Percentiles rank a stretch among this genome's conserved stretches.
Evolutionary conservation across 1,140 invertebrate species (phyloP).

Genomic region (Ips nitidus): DNA sequence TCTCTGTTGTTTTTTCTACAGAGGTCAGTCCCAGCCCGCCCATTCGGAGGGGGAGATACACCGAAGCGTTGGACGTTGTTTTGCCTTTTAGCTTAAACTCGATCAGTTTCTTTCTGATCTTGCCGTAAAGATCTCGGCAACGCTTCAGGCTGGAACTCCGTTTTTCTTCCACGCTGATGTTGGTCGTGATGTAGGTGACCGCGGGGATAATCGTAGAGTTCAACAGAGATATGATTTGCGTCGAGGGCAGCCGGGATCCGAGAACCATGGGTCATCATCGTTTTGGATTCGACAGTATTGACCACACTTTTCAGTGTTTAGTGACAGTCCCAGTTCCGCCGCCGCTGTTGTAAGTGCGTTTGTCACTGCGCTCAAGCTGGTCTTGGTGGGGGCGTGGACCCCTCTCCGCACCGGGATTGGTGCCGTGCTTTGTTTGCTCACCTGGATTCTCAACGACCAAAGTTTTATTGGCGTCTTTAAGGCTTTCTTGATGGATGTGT

Average conservation of each 20-base stretch:
- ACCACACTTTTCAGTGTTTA: slow-evolving; percentile 39
- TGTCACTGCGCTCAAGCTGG: too few species aligned
- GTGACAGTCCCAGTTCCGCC: slow-evolving; percentile 30
- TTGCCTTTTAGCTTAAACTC: too few species aligned
- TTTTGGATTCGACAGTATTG: slow-evolving; percentile 20
- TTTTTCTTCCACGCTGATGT: slow-evolving; percentile 30
- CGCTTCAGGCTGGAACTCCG: slow-evolving; percentile 32
- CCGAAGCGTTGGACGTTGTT: too few species aligned
- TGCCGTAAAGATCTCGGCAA: slow-evolving; percentile 33
- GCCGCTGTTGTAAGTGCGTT: slow-evolving; percentile 21
- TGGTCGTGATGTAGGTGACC: slow-evolving; percentile 20
- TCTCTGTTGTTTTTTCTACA: slow-evolving; percentile 30
- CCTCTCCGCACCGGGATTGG: slow-evolving; percentile 41
- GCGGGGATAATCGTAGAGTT: slow-evolving; percentile 35
- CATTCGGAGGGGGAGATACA: slow-evolving; percentile 24
- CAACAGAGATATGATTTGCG: slow-evolving; percentile 30
- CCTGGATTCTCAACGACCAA: slow-evolving; percentile 39
- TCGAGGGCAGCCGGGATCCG: slow-evolving; percentile 33
- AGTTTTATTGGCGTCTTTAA: slow-evolving; percentile 28
- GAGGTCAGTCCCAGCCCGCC: slow-evolving; percentile 33
- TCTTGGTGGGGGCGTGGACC: slow-evolving; percentile 43
- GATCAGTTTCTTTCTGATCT: slow-evolving; percentile 35
- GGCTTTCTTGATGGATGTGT: slow-evolving; percentile 28
- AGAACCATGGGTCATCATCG: slow-evolving; percentile 30
- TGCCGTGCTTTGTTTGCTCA: slow-evolving; percentile 41